Base-by-base conservation (phyloP, 2,113 vertebrate genomes). In the Boleophthalmus pectinirostris region DNA sequence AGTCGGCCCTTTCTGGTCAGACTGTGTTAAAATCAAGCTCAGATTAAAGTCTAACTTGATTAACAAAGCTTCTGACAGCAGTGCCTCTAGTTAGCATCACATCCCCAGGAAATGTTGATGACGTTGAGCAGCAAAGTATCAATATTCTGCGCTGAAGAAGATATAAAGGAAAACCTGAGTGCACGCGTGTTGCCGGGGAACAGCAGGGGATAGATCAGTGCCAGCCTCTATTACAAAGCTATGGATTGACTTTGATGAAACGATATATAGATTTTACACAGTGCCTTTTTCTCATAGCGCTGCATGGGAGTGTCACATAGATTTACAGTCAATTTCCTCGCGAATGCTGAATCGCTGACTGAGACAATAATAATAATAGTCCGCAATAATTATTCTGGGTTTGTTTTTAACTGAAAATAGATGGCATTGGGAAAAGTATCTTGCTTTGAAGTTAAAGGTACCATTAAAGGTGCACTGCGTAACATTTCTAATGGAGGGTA, bases 251-350 rank as follows among this genome's bases (percentile, higher is more conserved):
- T 66, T 66, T 77, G 70, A 66, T 23, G 46, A 57, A 69, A 68
- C 57, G 21, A 47, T 64, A 63, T 75, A 78, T 72, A 53, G 58
- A 80, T 75, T 78, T 45, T 72, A 38, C 66, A 69, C 51, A 43
- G 70, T 56, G 43, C 63, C 64, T 65, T 54, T 45, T 29, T 72
- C 14, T 14, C 29, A 8, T 7, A 1, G n/a, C 13, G 21, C 56
- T 21, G n/a, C 33, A 9, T 25, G 46, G 13, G 58, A 64, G 38
- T 64, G 73, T 78, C 72, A 69, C 25, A 71, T 69, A 21, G 46
- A 72, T 77, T 77, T 63, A 73, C 18, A 64, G 25, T 51, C 68
- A 21, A 66, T 53, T 70, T 69, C 66, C 73, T 64, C 35, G n/a
- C 8, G 20, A 68, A 68, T 66, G 35, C 72, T 73, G 24, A 60